Conservation (phyloP, 2,113 vertebrate species). For the Sceloporus tristichus region DNA sequence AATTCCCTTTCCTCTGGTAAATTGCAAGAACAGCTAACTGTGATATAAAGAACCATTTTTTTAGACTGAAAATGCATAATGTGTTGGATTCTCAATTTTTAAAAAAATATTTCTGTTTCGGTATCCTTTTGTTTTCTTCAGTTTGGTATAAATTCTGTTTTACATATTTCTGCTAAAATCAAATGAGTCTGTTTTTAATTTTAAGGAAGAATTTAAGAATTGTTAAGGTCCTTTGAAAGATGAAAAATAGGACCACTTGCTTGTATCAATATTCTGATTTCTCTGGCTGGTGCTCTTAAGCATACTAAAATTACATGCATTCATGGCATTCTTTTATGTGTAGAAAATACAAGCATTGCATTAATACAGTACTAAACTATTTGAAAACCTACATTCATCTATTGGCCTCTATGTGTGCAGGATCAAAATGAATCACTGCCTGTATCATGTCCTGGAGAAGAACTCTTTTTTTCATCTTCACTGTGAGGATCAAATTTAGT, state of each 20-base stretch:
- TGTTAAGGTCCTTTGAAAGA: constrained; percentile 39
- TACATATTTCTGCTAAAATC: not conserved
- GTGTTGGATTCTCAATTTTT: not conserved
- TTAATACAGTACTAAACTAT: not conserved
- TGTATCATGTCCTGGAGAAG: constrained; percentile 35
- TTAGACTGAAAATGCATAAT: not conserved
- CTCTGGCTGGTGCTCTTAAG: constrained; percentile 38
- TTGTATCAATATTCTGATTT: constrained; percentile 22
- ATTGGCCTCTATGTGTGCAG: constrained; percentile 38
- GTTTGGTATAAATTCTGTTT: not conserved
- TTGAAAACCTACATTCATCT: not conserved
- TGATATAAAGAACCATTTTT: constrained; percentile 16
- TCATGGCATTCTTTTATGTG: constrained; percentile 34
- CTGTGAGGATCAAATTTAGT: constrained; percentile 32
- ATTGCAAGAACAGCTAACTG: not conserved
- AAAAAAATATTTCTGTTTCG: constrained; percentile 23
- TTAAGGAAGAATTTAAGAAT: constrained; percentile 26
- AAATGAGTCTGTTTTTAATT: constrained; percentile 15
- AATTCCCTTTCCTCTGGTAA: constrained; percentile 16
- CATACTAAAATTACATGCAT: constrained; percentile 27
- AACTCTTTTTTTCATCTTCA: constrained; percentile 26
- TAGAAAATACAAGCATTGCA: constrained; percentile 14
- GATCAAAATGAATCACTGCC: constrained; percentile 25
- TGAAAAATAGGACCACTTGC: constrained; percentile 38
- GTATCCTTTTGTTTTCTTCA: not conserved